Evolutionary conservation across 2,888 invertebrate species (phyloP).

Genomic region (Aradus depressus): DNA sequence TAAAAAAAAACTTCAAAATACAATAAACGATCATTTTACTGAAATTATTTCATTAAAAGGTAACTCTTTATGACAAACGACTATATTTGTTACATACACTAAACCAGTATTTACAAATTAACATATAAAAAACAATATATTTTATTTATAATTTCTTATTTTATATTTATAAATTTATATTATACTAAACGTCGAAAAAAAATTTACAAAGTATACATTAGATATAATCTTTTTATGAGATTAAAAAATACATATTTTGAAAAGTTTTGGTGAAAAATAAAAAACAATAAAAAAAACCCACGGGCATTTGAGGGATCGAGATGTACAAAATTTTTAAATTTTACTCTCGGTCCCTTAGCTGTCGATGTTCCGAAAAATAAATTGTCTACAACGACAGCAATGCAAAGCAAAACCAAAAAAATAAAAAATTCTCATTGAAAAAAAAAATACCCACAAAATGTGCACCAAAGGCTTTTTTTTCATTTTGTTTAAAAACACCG

Average conservation of each 20-base stretch:
- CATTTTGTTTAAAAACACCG: too few relatives aligned
- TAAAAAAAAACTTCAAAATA: conserved; percentile 16
- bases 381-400: too few relatives aligned
- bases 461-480: too few relatives aligned
- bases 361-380: conserved; percentile 13
- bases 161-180: conserved; percentile 13
- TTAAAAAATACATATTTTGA: too few relatives aligned
- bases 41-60: conserved; percentile 26
- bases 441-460: too few relatives aligned
- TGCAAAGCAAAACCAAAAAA: too few relatives aligned
- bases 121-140: conserved; percentile 20
- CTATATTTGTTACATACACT: conserved; percentile 26
- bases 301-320: background rate
- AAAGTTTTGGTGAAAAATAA: too few relatives aligned
- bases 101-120: conserved; percentile 23
- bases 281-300: too few relatives aligned
- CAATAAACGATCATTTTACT: conserved; percentile 28
- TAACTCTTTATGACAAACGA: conserved; percentile 29
- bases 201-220: conserved; percentile 22
- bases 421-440: too few relatives aligned
- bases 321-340: too few relatives aligned
- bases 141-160: conserved; percentile 13
- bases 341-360: too few relatives aligned
- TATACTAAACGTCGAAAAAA: conserved; percentile 18
- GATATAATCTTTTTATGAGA: conserved; percentile 18